Evolutionary conservation across 2,888 invertebrate species (phyloP).

Genomic region (Pyrocoelia pectoralis): DNA sequence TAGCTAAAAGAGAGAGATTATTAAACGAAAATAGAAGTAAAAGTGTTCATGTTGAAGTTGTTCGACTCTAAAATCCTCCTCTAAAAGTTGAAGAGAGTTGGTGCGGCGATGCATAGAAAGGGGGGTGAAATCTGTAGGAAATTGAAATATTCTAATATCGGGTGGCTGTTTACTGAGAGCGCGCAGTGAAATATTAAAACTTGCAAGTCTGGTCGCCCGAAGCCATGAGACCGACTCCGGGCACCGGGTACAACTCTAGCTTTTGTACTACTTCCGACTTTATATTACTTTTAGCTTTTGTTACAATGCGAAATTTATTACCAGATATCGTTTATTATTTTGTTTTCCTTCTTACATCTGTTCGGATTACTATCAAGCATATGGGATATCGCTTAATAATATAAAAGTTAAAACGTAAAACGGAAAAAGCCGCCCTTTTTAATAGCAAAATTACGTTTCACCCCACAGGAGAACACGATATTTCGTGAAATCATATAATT

Average conservation of each 20-base stretch:
- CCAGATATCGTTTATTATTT: slow-evolving; percentile 6
- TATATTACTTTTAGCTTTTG: slow-evolving; percentile 36
- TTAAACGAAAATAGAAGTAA: slow-evolving; percentile 7
- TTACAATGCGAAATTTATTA: slow-evolving; percentile 30
- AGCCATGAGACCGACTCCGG: slow-evolving; percentile 41
- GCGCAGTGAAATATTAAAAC: slow-evolving; percentile 51
- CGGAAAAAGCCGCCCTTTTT: slow-evolving; percentile 17
- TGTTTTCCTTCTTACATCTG: slow-evolving; percentile 2
- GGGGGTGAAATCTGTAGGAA: slow-evolving; percentile 54
- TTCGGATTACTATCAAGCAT: slow-evolving; percentile 22
- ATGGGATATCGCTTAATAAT: slow-evolving; percentile 13
- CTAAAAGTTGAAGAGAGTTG: slow-evolving; percentile 39
- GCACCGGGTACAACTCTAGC: slow-evolving; percentile 30
- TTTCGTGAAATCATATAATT: slow-evolving; percentile 55
- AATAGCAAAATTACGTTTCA: slow-evolving; percentile 26
- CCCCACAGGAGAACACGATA: slow-evolving; percentile 47
- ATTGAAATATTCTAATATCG: slow-evolving; percentile 61
- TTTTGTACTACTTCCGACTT: slow-evolving; percentile 37
- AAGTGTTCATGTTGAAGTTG: slow-evolving; percentile 28
- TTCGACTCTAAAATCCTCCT: slow-evolving; percentile 30
- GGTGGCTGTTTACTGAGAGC: slow-evolving; percentile 48
- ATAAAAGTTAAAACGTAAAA: slow-evolving; percentile 13
- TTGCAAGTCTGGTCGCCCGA: slow-evolving; percentile 45
- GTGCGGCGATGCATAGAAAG: slow-evolving; percentile 42
- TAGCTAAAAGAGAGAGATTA: not conserved